A percentile compares a stretch with the other conserved stretches of the same genome.
Conservation (phyloP, 2,113 vertebrate species). For the Tiliqua scincoides region DNA sequence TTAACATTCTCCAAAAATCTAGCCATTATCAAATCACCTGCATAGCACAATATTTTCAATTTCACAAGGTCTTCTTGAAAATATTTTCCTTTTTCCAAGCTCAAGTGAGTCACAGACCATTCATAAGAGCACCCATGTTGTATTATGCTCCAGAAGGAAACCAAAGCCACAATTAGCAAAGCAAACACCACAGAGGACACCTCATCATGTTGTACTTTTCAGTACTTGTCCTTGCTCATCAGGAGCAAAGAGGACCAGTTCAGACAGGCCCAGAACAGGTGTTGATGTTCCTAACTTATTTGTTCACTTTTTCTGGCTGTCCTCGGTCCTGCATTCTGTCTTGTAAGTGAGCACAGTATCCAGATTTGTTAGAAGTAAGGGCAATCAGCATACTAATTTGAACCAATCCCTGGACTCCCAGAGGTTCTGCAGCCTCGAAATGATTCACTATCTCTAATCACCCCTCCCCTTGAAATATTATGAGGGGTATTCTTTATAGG, state of each 20-base stretch:
- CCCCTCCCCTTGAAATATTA: background rate
- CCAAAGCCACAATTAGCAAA: background rate
- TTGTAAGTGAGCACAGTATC: background rate
- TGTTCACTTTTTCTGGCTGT: background rate
- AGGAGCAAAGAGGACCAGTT: background rate
- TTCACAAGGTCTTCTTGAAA: background rate
- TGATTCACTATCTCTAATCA: background rate
- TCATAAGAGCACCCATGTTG: background rate
- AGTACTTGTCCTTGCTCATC: background rate
- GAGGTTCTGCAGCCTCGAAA: background rate
- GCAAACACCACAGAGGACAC: background rate
- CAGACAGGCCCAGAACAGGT: background rate
- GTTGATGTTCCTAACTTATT: background rate
- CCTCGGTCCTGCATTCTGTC: background rate
- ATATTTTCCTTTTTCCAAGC: background rate
- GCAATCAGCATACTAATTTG: background rate
- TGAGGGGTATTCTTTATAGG: background rate
- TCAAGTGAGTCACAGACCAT: background rate
- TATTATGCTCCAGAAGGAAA: background rate
- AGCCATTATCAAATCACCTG: background rate
- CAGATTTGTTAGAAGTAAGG: accelerated
- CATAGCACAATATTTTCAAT: background rate
- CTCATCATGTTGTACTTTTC: background rate
- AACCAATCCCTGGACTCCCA: background rate
- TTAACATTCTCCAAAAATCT: background rate